Evolutionary conservation across 1,140 invertebrate genomes (phyloP), one percentile per base, ranked within the genome.

Genomic region (Drosophila carrolli): DNA sequence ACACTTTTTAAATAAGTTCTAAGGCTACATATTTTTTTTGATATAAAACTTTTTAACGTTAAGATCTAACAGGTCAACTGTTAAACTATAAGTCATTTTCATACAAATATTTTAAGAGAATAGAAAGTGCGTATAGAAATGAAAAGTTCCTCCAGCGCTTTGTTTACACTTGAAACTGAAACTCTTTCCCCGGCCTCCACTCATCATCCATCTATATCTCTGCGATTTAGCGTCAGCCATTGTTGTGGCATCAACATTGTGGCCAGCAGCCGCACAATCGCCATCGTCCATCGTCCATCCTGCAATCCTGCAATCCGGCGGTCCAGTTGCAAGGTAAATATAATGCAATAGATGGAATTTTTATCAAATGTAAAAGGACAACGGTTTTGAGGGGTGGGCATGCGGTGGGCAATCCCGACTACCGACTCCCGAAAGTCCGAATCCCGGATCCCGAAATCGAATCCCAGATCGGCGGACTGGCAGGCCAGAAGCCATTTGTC

Each of bases 261-360:
- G 72, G 61, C 41, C 54, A 53, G 46, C 29, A 50, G 46, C 61
- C 58, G 80, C 75, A 62, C 68, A 53, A 58, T 53, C 27, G 29
- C 61, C 56, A 53, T 37, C 37, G 19, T 29, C 50, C 67, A 60
- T 41, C 13, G 29, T 10, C 54, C 16, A 43, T 44, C 44, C 37
- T 35, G 51, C 59, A 57, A 48, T 57, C 35, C 65, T 23, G 27
- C 74, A 78, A 65, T 55, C 46, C 60, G 13, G 23, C 65, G 38
- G 44, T 66, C 40, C 43, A 47, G 23, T 56, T 51, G 77, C 51
- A 83, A 86, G 83, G 83, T 83, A 86, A 85, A 85, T 68, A 86
- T 79, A 88, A 82, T 86, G 86, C 79, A 86, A 86, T 86, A 88
- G 83, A 86, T 86, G 71, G 66, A 58, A 83, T 83, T 86, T 89